A percentile compares a stretch with the other conserved stretches of the same genome.
Conservation (phyloP, 1,140 invertebrate genomes). For the Andricus grossulariae region DNA sequence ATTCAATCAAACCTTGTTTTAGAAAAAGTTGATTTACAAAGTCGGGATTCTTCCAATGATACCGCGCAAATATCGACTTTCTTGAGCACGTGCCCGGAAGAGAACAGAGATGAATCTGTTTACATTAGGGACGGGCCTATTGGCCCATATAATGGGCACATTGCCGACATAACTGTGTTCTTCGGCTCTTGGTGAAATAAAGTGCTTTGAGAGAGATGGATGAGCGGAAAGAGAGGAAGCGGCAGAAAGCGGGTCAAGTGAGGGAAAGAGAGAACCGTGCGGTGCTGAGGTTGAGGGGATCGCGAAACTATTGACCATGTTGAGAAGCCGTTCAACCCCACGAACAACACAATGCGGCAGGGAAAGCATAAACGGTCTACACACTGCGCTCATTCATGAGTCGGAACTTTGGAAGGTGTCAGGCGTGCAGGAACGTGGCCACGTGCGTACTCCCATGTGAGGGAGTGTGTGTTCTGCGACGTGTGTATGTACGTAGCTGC, state of each 20-base stretch:
- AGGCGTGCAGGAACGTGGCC: slow-evolving; percentile 35
- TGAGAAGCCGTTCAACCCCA: slow-evolving; percentile 67
- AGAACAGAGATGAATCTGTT: slow-evolving; percentile 17
- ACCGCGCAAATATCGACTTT: neutral
- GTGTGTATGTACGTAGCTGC: neutral
- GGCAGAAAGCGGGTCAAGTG: slow-evolving; percentile 37
- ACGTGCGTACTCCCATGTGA: neutral
- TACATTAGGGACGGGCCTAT: slow-evolving; percentile 44
- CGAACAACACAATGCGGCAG: slow-evolving; percentile 55
- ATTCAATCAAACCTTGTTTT: too few relatives aligned
- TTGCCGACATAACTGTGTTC: slow-evolving; percentile 37
- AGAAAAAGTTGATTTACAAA: too few relatives aligned
- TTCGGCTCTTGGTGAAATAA: slow-evolving; percentile 43
- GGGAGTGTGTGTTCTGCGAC: neutral
- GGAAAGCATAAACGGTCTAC: slow-evolving; percentile 62
- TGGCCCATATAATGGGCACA: slow-evolving; percentile 45
- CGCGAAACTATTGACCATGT: slow-evolving; percentile 68
- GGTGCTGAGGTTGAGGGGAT: slow-evolving; percentile 49
- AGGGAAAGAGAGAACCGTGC: slow-evolving; percentile 41
- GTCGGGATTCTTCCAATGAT: too few relatives aligned
- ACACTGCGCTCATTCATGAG: slow-evolving; percentile 63
- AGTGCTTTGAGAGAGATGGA: slow-evolving; percentile 46
- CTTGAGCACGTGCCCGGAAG: slow-evolving; percentile 2
- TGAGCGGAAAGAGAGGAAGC: slow-evolving; percentile 37
- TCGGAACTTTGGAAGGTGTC: slow-evolving; percentile 55